These are phyloP conservation scores for Ceratitis capitata DNA, from an alignment of 1,140 invertebrate species.

Conservation along the genomic window DNA sequence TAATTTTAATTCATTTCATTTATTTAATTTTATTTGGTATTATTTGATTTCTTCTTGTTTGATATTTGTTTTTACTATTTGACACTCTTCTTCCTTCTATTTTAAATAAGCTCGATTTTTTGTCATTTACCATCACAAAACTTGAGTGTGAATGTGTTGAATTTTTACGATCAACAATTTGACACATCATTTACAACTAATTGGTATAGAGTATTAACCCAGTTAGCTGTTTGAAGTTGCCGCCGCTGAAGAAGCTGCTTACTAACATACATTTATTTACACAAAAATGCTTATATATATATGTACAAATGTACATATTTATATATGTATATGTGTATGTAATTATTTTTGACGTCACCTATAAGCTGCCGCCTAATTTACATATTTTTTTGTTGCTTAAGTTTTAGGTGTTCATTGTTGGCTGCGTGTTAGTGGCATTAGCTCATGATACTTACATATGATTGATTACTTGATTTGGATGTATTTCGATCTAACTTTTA, in stretches of 20 bases:
- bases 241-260: not conserved
- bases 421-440: no score
- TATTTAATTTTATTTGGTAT: no score
- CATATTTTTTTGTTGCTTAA: not conserved
- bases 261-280: not conserved
- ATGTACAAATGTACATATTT: not conserved
- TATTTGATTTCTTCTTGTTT: no score
- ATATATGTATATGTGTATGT: not conserved
- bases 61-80: no score
- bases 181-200: conserved; percentile 29
- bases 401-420: no score
- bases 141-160: not conserved
- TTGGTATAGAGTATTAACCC: conserved; percentile 2
- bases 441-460: no score
- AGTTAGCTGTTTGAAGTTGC: not conserved
- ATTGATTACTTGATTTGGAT: not conserved
- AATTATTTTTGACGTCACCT: not conserved
- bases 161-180: conserved; percentile 27
- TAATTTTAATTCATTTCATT: no score
- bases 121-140: no score
- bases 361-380: not conserved
- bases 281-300: not conserved
- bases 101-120: no score
- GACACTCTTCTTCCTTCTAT: no score
- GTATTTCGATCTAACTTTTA: not conserved